Conservation (phyloP, 2,888 invertebrate genomes). For the Petrophora chlorosata region DNA sequence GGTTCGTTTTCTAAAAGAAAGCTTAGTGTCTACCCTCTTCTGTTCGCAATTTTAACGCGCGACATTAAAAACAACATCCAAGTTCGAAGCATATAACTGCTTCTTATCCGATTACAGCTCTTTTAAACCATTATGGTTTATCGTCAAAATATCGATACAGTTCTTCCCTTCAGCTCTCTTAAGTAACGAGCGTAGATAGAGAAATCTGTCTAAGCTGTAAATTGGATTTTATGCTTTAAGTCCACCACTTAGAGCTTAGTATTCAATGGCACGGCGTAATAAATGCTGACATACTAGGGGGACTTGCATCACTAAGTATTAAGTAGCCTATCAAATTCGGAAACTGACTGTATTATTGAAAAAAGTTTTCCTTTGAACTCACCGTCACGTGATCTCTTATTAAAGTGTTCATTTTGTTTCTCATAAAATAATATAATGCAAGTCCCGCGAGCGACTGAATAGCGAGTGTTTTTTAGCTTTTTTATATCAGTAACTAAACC, state of each 20-base stretch:
- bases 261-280: conserved; percentile 25
- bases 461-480: conserved; percentile 63
- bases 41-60: too few relatives aligned
- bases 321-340: conserved; percentile 12
- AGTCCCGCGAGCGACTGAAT: conserved; percentile 66
- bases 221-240: conserved; percentile 27
- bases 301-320: conserved; percentile 39
- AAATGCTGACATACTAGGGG: conserved; percentile 24
- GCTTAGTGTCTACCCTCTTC: too few relatives aligned
- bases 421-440: conserved; percentile 41
- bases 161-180: conserved; percentile 3
- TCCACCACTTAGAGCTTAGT: conserved; percentile 20
- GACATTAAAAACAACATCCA: too few relatives aligned
- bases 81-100: too few relatives aligned
- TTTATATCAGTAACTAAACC: conserved; percentile 44
- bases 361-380: conserved; percentile 31
- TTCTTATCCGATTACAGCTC: too few relatives aligned
- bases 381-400: conserved; percentile 50
- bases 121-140: neutral
- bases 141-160: conserved; percentile 16
- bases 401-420: conserved; percentile 53
- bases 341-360: conserved; percentile 22
- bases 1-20: too few relatives aligned
- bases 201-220: conserved; percentile 28
- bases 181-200: conserved; percentile 27